These are phyloP conservation scores for Hetaerina titia DNA, from an alignment of 2,888 invertebrate species.

Conservation along the genomic window DNA sequence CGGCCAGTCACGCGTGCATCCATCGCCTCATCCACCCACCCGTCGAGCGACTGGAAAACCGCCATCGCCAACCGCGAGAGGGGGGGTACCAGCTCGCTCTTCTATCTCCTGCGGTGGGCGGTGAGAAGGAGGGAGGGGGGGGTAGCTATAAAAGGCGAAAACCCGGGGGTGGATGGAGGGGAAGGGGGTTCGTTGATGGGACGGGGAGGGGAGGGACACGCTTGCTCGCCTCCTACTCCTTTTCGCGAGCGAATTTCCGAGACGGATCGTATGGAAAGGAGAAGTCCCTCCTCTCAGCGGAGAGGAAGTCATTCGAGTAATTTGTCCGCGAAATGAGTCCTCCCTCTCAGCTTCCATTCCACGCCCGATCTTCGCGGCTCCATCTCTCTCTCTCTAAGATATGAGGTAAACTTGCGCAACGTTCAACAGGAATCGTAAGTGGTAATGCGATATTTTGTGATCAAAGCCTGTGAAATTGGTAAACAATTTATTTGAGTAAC, in stretches of 20 bases:
- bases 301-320: neutral
- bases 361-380: too few species aligned
- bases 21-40: neutral
- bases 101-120: neutral
- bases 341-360: too few species aligned
- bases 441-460: too few species aligned
- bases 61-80: neutral
- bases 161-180: neutral
- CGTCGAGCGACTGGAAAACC: neutral
- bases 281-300: neutral
- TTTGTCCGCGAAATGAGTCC: neutral
- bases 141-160: neutral
- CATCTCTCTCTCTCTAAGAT: too few species aligned
- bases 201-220: neutral
- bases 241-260: neutral
- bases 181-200: neutral
- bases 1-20: constrained; percentile 49
- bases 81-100: neutral
- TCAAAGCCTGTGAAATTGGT: too few species aligned
- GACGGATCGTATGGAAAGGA: neutral
- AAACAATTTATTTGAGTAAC: too few species aligned
- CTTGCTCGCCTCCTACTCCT: neutral
- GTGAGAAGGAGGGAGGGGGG: neutral
- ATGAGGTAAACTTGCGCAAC: too few species aligned
- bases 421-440: too few species aligned